Percentiles rank a stretch among this genome's conserved stretches.
These are phyloP conservation scores for Tetanocera ferruginea DNA, from an alignment of 2,888 invertebrate genomes.

Conservation along the genomic window DNA sequence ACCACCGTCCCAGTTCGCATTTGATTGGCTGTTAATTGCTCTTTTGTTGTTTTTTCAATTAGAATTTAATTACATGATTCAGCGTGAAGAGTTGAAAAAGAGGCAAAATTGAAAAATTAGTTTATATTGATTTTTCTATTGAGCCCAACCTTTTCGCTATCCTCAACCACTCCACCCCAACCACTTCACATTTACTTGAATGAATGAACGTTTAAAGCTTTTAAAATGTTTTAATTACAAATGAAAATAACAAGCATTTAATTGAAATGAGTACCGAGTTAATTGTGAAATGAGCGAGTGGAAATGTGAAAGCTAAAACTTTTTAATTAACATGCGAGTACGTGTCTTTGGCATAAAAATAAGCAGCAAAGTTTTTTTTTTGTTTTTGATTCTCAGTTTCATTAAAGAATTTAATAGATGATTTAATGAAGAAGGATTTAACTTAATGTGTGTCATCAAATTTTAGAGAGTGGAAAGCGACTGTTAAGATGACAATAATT, in stretches of 20 bases:
- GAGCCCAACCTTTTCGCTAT: not conserved
- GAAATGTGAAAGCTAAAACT: too few species aligned
- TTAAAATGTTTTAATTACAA: slow-evolving; percentile 21
- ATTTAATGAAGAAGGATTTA: too few species aligned
- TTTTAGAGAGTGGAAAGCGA: too few species aligned
- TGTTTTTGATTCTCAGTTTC: too few species aligned
- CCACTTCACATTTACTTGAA: not conserved
- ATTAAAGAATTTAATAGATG: not conserved
- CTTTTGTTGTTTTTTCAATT: slow-evolving; percentile 22
- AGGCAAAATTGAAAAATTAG: slow-evolving; percentile 5
- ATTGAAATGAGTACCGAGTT: not conserved
- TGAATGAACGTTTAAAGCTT: not conserved
- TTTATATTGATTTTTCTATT: slow-evolving; percentile 1
- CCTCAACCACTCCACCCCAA: not conserved
- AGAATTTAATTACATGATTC: slow-evolving; percentile 16
- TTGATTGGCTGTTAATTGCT: slow-evolving; percentile 28
- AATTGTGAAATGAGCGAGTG: not conserved
- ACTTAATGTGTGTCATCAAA: too few species aligned
- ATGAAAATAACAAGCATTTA: not conserved
- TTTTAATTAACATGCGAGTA: too few species aligned
- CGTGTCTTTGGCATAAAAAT: too few species aligned
- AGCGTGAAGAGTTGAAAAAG: not conserved
- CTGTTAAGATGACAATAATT: too few species aligned
- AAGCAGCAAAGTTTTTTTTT: too few species aligned
- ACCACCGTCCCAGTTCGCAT: not conserved